Base-by-base conservation (phyloP, 1,140 invertebrate genomes). In the Lucilia cuprina region DNA sequence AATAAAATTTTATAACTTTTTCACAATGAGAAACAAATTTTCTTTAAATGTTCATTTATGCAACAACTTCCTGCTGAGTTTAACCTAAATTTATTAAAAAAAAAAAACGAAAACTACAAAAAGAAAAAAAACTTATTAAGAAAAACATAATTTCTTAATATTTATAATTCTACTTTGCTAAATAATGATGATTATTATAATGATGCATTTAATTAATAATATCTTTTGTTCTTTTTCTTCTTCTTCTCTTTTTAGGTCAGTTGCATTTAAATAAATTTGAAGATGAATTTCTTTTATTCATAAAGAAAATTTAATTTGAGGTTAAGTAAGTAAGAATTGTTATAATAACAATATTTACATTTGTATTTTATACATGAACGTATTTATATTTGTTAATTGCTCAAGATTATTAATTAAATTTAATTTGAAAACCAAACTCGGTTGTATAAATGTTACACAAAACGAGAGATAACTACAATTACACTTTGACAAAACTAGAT, bases 161-260 rank as follows among this genome's bases (percentile, higher is more conserved):
- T 55, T 55, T 55, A 17, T n/a, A 17, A 17, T 12, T 12, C 12
- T n/a, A n/a, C 12, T 55, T 55, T 55, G 13, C 50, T 55, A 55
- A 55, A 55, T 12, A 13, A 55, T 55, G 7, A 41, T 41, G 41
- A 41, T 41, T 7, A 41, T 41, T 41, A 41, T 60, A n/a, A 60
- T 60, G 65, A 21, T 70, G 65, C 65, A 70, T 70, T 70, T 70
- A 70, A 70, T 70, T 70, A 70, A 70, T 70, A 70, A 70, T 70
- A 25, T 5, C 7, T 70, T 21, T 14, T 70, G 5, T 70, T 70
- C n/a, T 21, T 19, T 25, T 21, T 70, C 7, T 70, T 70, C n/a
- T 70, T 2, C 41, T 70, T 70, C 19, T 21, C n/a, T 70, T 70
- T 70, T 70, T 25, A 70, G 65, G 65, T 70, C 65, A 70, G n/a